Evolutionary conservation across 1,140 invertebrate genomes (phyloP), one percentile per base, ranked within the genome.

Genomic region (Metopolophium dirhodum): DNA sequence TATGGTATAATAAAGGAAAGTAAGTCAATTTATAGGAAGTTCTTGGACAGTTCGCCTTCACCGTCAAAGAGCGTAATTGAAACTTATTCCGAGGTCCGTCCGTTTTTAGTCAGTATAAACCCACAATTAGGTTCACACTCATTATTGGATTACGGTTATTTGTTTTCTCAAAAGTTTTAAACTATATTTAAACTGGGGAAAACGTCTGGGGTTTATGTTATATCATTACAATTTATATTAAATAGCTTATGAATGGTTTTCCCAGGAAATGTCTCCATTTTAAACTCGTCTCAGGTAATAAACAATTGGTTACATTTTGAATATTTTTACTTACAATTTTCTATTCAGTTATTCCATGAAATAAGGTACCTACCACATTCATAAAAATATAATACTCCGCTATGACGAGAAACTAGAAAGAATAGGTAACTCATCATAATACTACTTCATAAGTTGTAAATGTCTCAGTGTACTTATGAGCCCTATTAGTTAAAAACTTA

Each of bases 1-100:
- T 35, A 88, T 49, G 20, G n/a, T 26, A 88, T 45, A 88, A 35
- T 88, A 87, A 87, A n/a, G 35, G 45, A 89, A 89, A 51, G 22
- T 89, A 61, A 41, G 54, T 26, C 20, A 11, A 90, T 61, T 30
- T 90, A 1, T 6, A 45, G 11, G 57, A 47, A 18, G 9, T 57
- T 89, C 14, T 37, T 26, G 51, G 20, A 54, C 26, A n/a, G 20
- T 89, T 54, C 22, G 26, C 22, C 54, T 89, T 54, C 22, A 37
- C 22, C 54, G 26, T 22, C 7, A 61, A 90, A 14, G 35, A 30
- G 23, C 37, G 30, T 41, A 61, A 90, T 90, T 90, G 88, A 90
- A 90, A 61, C 23, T 61, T 41, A 37, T 90, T 26, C 11, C 4
- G 51, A 54, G 7, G 20, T 57, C 26, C 4, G 35, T 87, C 83